phyloP scores from a whole-genome alignment of 2,797 vertebrate species.

The Eurystomus glaucurus region DNA sequence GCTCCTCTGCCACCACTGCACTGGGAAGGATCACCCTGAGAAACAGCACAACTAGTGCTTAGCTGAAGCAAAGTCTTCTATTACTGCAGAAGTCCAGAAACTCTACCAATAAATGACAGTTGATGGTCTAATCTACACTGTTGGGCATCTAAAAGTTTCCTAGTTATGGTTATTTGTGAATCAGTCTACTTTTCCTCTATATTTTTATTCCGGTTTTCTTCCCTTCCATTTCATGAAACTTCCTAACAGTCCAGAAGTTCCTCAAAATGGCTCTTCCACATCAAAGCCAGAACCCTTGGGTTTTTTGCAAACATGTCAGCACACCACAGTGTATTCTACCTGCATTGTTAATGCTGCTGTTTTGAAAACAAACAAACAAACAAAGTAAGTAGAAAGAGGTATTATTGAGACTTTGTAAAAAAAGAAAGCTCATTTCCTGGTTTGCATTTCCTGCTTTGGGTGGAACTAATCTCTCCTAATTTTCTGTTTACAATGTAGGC shows the following conservation, averaged over 20 bases:
- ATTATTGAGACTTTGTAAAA: not conserved
- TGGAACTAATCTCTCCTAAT: not conserved
- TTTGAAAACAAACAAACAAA: not conserved
- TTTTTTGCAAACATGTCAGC: not conserved
- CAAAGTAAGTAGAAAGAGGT: not conserved
- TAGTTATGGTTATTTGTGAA: not conserved
- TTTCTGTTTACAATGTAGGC: not conserved
- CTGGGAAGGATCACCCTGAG: fast-evolving
- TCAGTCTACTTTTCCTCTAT: not conserved
- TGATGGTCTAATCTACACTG: not conserved
- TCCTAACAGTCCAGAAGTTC: not conserved
- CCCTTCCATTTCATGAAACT: not conserved
- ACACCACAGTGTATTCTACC: not conserved
- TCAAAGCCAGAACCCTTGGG: not conserved
- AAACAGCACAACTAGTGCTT: not conserved
- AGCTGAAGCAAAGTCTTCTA: not conserved
- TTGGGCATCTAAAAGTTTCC: not conserved
- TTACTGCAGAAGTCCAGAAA: not conserved
- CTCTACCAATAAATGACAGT: not conserved
- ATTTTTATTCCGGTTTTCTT: not conserved
- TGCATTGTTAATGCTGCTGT: not conserved
- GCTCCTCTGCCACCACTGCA: not conserved
- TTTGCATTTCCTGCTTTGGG: not conserved
- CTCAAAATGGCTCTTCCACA: not conserved
- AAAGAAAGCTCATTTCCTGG: not conserved